Base-by-base conservation (phyloP, 2,797 vertebrate species). In the Arrhamphus sclerolepis region DNA sequence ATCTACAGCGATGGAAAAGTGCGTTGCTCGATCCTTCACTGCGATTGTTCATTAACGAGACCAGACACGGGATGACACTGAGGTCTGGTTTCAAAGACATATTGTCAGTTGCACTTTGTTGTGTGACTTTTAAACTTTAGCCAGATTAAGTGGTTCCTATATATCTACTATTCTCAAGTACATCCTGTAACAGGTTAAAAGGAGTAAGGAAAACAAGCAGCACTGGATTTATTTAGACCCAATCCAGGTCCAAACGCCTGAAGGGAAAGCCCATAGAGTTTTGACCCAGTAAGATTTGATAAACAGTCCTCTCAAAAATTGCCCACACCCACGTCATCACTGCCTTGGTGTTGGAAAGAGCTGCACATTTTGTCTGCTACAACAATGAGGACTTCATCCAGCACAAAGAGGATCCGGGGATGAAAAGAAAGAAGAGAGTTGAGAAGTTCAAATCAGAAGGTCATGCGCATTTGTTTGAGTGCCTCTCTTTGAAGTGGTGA, bases 1-100 rank as follows among this genome's bases (percentile, higher is more conserved):
- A 78, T 80, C 66, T 78, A 65, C 75, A 76, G 80, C 60, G 34
- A 9, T 41, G 40, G 46, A 56, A 71, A 73, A 80, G 50, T 76
- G 56, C 70, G 78, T 69, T 62, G 43, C 62, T 75, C 56, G 46
- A 58, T 76, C 62, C 38, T 56, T 80, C 47, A 61, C 59, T 71
- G 77, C 67, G 62, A 44, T 44, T 20, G 20, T 20, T 20, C 42
- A 44, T 8, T 44, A 19, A 44, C 13, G 10, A 34, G 9, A 34
- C 31, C 31, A 34, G 31, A 34, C 9, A 26, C 6, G 24, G 24
- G 2, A 26, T 26, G 3, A 26, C 24, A 34, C 31, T 34, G 9
- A 34, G 31, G 31, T 34, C 31, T 34, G 31, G 31, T 34, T 11
- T 34, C 8, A 10, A 34, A 34, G 31, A 18, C 4, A 0, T 0